These are phyloP conservation scores for Brachionus rubens DNA, from an alignment of 1,140 invertebrate genomes.

Conservation along the genomic window DNA sequence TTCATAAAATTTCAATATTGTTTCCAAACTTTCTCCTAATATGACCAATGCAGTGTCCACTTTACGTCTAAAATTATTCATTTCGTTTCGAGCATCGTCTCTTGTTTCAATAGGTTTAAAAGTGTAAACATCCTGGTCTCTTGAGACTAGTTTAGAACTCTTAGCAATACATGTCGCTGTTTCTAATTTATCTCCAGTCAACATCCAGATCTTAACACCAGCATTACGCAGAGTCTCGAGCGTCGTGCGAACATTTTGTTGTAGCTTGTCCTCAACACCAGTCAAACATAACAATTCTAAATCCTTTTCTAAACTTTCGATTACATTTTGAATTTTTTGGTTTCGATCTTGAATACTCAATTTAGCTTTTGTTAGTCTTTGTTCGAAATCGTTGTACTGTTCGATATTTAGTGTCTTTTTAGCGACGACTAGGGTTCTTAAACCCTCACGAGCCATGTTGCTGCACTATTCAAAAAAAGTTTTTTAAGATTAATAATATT, in stretches of 20 bases:
- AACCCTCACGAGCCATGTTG: conserved; percentile 91
- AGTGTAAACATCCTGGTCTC: conserved; percentile 70
- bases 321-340: conserved; percentile 80
- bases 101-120: conserved; percentile 74
- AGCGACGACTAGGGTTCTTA: conserved; percentile 91
- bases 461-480: conserved; percentile 68
- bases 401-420: conserved; percentile 82
- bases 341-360: conserved; percentile 64
- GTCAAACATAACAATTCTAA: conserved; percentile 94
- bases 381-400: conserved; percentile 88
- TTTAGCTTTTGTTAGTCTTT: conserved; percentile 49
- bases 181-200: conserved; percentile 97
- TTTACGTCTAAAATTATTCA: conserved; percentile 81
- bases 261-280: conserved; percentile 66
- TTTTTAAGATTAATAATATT: background rate
- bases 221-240: conserved; percentile 87
- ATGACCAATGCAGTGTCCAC: conserved; percentile 84
- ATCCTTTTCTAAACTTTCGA: conserved; percentile 84
- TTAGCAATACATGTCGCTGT: conserved; percentile 98
- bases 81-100: conserved; percentile 83
- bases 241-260: conserved; percentile 77
- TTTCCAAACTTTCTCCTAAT: conserved; percentile 85
- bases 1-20: conserved; percentile 54
- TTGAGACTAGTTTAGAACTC: conserved; percentile 78
- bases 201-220: conserved; percentile 97